Conservation (phyloP, 2,797 vertebrate genomes). For the Chaetophractus vellerosus region DNA sequence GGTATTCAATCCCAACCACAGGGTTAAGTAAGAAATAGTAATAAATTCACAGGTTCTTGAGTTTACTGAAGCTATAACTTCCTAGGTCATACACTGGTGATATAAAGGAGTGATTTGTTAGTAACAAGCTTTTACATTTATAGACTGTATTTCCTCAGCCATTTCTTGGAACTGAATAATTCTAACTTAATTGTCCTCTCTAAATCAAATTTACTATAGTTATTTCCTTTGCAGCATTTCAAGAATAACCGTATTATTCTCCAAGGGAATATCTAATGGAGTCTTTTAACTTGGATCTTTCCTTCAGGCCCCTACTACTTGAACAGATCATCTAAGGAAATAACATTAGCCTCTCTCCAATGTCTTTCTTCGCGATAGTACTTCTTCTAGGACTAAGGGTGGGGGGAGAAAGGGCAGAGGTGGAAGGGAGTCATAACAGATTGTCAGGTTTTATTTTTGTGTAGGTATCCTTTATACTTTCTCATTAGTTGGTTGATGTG, state of each 20-base stretch:
- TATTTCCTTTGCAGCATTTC: slow-evolving; percentile 81
- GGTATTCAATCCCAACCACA: neutral
- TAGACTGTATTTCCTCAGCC: slow-evolving; percentile 77
- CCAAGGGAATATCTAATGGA: slow-evolving; percentile 70
- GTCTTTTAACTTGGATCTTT: slow-evolving; percentile 71
- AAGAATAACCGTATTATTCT: slow-evolving; percentile 81
- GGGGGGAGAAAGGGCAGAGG: neutral
- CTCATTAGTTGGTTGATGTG: neutral
- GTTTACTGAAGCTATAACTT: slow-evolving; percentile 68
- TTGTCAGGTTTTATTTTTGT: neutral
- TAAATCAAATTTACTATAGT: slow-evolving; percentile 82
- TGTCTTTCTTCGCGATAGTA: slow-evolving; percentile 53
- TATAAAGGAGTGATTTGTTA: slow-evolving; percentile 77
- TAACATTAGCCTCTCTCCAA: slow-evolving; percentile 43
- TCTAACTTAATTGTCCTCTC: slow-evolving; percentile 82
- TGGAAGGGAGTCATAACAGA: neutral
- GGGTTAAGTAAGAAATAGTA: slow-evolving; percentile 47
- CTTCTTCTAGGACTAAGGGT: neutral
- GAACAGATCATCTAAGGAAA: slow-evolving; percentile 59
- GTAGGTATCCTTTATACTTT: neutral
- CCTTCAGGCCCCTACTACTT: slow-evolving; percentile 43
- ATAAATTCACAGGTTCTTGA: slow-evolving; percentile 17
- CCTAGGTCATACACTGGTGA: slow-evolving; percentile 66
- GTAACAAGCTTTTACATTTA: slow-evolving; percentile 79
- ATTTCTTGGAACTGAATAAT: slow-evolving; percentile 82